Conservation (phyloP, 2,888 invertebrate genomes). For the Nymphalis c-album region DNA sequence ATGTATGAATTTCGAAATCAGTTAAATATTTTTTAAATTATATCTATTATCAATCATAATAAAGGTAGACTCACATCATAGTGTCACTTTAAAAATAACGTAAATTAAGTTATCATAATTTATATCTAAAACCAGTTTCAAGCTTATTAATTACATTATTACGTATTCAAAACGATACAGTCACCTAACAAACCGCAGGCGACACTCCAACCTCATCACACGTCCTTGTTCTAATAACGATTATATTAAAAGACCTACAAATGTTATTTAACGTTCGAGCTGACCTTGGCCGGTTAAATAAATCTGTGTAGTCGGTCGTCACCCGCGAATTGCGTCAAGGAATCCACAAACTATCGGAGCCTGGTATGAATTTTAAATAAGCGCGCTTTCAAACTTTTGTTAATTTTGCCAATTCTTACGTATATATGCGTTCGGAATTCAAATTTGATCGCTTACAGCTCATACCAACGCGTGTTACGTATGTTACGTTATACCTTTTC, state of each 20-base stretch:
- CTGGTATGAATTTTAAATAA: conserved; percentile 29
- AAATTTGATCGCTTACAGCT: not conserved
- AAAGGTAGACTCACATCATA: too few species aligned
- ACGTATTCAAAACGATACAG: conserved; percentile 28
- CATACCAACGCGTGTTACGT: not conserved
- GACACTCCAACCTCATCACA: conserved; percentile 23
- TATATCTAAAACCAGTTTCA: conserved; percentile 6
- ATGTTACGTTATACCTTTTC: not conserved
- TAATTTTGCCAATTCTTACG: not conserved
- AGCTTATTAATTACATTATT: conserved; percentile 10
- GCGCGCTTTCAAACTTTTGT: not conserved
- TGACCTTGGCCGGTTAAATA: conserved; percentile 37
- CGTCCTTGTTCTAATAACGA: conserved; percentile 35
- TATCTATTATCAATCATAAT: too few species aligned
- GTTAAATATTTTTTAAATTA: not conserved
- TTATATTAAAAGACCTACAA: conserved; percentile 28
- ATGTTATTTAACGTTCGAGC: conserved; percentile 34
- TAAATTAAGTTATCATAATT: conserved; percentile 4
- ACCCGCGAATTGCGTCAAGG: conserved; percentile 30
- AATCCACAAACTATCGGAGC: conserved; percentile 22
- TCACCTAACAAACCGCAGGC: conserved; percentile 29
- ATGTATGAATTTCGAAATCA: not conserved
- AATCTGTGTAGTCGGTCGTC: conserved; percentile 22
- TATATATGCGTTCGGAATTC: not conserved
- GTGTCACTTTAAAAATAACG: not conserved